These are phyloP conservation scores for Scaptomyza caliginosa DNA, from an alignment of 2,888 invertebrate genomes.

Conservation along the genomic window DNA sequence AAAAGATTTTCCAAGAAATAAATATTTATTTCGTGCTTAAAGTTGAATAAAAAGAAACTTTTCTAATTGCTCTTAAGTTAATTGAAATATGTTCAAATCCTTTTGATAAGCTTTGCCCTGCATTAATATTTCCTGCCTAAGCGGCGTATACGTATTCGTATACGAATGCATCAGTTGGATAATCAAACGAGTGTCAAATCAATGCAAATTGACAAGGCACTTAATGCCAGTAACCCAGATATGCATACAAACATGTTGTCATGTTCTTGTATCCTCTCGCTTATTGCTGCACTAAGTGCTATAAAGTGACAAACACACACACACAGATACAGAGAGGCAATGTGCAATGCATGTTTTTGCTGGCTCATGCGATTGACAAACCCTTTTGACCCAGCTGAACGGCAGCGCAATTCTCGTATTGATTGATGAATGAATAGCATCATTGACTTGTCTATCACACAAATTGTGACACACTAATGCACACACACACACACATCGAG, in stretches of 20 bases:
- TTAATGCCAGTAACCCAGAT: slow-evolving; percentile 58
- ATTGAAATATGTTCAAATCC: neutral
- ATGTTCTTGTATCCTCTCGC: slow-evolving; percentile 19
- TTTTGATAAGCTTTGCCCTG: neutral
- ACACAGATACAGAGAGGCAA: slow-evolving; percentile 15
- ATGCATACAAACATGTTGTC: slow-evolving; percentile 17
- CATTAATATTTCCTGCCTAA: neutral
- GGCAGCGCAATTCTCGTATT: slow-evolving; percentile 46
- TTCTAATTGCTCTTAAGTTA: too few species aligned
- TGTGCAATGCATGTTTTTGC: slow-evolving; percentile 29
- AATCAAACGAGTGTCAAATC: slow-evolving; percentile 37
- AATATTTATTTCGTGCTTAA: too few species aligned
- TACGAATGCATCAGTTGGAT: slow-evolving; percentile 17
- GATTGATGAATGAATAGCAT: slow-evolving; percentile 59
- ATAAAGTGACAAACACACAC: slow-evolving; percentile 10
- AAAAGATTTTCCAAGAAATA: too few species aligned
- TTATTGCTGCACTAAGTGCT: slow-evolving; percentile 63
- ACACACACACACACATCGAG: neutral
- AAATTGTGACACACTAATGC: neutral
- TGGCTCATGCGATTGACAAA: slow-evolving; percentile 46
- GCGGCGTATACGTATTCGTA: neutral
- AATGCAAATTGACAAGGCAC: slow-evolving; percentile 51
- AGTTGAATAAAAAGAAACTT: too few species aligned
- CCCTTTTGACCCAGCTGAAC: slow-evolving; percentile 59
- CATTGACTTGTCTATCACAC: slow-evolving; percentile 36